Conservation (phyloP, 2,113 vertebrate species). For the Phaethon lepturus region DNA sequence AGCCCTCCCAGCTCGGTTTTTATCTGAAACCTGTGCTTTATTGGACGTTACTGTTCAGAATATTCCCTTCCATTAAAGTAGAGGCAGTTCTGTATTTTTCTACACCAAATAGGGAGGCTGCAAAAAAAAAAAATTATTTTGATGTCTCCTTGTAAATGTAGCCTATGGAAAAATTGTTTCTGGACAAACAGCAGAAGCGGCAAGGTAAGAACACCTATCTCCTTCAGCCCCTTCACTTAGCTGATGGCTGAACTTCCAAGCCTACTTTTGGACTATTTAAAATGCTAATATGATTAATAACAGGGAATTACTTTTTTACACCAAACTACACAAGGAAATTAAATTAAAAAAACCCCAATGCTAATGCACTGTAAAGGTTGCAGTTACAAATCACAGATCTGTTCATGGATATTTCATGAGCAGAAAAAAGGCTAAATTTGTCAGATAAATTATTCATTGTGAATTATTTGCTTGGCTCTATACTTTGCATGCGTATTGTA, state of each 20-base stretch:
- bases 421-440: constrained; percentile 66
- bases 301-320: constrained; percentile 51
- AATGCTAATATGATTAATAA: constrained; percentile 54
- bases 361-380: constrained; percentile 65
- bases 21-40: background rate
- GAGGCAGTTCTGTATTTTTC: background rate
- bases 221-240: background rate
- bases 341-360: background rate
- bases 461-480: constrained; percentile 66
- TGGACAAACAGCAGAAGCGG: background rate
- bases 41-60: background rate
- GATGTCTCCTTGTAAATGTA: background rate
- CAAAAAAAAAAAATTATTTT: background rate
- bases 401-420: constrained; percentile 68
- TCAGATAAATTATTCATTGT: constrained; percentile 69
- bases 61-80: background rate
- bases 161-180: background rate
- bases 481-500: constrained; percentile 36
- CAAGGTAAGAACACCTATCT: background rate
- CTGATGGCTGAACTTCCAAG: constrained; percentile 12
- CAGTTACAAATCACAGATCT: constrained; percentile 63
- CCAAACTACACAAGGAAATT: constrained; percentile 60
- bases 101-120: background rate
- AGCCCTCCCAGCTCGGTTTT: background rate
- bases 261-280: constrained; percentile 33